These are phyloP conservation scores for Heteromyza rotundicornis DNA, from an alignment of 2,888 invertebrate genomes.

Conservation along the genomic window DNA sequence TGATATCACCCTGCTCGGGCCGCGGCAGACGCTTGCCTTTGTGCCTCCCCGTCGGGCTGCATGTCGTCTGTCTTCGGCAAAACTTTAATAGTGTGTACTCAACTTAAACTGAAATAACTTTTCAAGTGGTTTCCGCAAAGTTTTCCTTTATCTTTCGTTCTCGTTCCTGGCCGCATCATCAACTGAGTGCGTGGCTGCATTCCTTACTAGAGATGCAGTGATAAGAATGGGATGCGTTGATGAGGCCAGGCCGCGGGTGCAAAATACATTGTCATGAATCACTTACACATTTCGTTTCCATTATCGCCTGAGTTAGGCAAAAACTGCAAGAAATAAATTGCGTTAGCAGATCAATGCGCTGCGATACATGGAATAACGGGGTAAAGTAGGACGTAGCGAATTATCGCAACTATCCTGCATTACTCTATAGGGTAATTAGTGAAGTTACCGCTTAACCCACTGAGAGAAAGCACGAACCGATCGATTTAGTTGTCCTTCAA, in stretches of 20 bases:
- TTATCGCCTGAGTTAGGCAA: neutral
- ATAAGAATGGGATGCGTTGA: too few species aligned
- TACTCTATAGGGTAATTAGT: too few species aligned
- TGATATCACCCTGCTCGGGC: neutral
- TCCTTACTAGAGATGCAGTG: too few species aligned
- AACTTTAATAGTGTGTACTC: constrained; percentile 25
- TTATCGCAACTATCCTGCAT: neutral
- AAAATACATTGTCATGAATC: constrained; percentile 4
- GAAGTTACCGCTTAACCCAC: too few species aligned
- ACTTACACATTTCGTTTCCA: neutral
- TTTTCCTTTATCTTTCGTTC: constrained; percentile 4
- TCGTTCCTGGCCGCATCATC: neutral
- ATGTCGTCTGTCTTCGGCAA: constrained; percentile 12
- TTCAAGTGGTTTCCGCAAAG: constrained; percentile 26
- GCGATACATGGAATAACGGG: neutral
- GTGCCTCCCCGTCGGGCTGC: too few species aligned
- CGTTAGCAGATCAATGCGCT: neutral
- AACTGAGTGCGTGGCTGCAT: neutral
- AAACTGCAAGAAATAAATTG: neutral
- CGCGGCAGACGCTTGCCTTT: too few species aligned
- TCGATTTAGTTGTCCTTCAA: too few species aligned
- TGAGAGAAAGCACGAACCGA: too few species aligned
- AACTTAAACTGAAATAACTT: constrained; percentile 26
- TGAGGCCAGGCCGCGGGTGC: too few species aligned
- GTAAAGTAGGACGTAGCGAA: neutral